Evolutionary conservation across 2,888 invertebrate species (phyloP), one percentile per base, ranked within the genome.

Genomic region (Suillia variegata): DNA sequence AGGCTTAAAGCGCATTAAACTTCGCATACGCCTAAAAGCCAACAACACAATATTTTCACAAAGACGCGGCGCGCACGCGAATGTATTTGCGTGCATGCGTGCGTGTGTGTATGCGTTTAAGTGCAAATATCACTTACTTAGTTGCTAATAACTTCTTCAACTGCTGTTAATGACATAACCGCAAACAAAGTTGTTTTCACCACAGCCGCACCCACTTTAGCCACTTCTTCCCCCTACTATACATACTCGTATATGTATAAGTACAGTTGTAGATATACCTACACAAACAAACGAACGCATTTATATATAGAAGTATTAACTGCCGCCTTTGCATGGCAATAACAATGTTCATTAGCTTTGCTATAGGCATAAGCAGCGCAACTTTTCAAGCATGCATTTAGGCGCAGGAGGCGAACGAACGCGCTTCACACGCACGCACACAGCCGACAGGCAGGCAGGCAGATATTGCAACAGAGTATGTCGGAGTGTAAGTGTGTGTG

Each of bases 341-440:
- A 74, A 71, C 73, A 75, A 75, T 73, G 70, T 75, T 73, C 75
- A 73, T 73, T 75, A 73, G 74, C 73, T 73, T 73, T 73, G 70
- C 71, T 68, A 64, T n/a, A n/a, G n/a, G n/a, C n/a, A n/a, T n/a
- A n/a, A n/a, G n/a, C n/a, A n/a, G n/a, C n/a, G n/a, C 75, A 74
- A 74, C 71, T 71, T 72, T 72, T 75, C 72, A 75, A 68, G 72
- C 70, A 69, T 75, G 74, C 74, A 72, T 70, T 70, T 73, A 74
- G 72, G 72, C 75, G 68, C 70, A 52, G 68, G n/a, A 71, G 72
- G 71, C 49, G 34, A 18, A 54, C 1, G 45, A 48, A 42, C 8
- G 48, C 20, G 54, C n/a, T 20, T 45, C 17, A 47, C 26, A 45
- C n/a, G 34, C 18, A 34, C 15, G 5, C 10, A 5, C 51, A 12